Evolutionary conservation across 2,888 invertebrate species (phyloP).

Genomic region (Latrodectus hesperus): DNA sequence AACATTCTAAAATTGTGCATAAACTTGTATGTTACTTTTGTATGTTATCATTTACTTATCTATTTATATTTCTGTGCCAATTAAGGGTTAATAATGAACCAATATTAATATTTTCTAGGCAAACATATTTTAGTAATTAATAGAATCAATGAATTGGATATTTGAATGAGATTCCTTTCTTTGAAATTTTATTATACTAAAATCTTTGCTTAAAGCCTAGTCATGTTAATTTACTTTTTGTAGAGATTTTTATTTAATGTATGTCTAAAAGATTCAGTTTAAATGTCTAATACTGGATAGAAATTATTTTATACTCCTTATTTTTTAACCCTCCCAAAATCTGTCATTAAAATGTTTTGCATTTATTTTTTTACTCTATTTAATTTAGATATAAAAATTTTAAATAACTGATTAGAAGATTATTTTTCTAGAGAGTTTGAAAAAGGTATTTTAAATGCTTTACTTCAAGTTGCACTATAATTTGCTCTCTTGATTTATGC

Average conservation of each 20-base stretch:
- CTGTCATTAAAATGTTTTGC: slow-evolving; percentile 28
- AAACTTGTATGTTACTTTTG: neutral
- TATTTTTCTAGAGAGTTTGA: no score
- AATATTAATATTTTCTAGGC: no score
- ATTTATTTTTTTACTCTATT: slow-evolving; percentile 45
- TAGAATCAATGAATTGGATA: no score
- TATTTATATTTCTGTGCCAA: neutral
- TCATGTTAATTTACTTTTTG: slow-evolving; percentile 38
- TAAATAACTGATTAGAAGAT: no score
- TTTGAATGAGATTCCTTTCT: no score
- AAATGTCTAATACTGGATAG: neutral
- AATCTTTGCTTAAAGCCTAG: slow-evolving; percentile 20
- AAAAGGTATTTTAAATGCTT: no score
- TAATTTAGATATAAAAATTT: no score
- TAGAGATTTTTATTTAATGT: slow-evolving; percentile 15
- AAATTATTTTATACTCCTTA: slow-evolving; percentile 36
- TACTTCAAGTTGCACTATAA: no score
- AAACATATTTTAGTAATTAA: no score
- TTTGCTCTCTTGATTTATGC: no score
- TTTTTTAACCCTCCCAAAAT: slow-evolving; percentile 25
- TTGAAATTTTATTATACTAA: no score
- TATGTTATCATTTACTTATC: neutral
- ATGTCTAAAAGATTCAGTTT: neutral
- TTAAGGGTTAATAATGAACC: neutral
- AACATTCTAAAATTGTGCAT: neutral